phyloP scores from a whole-genome alignment of 2,113 vertebrate species.

The Oceanites oceanicus region DNA sequence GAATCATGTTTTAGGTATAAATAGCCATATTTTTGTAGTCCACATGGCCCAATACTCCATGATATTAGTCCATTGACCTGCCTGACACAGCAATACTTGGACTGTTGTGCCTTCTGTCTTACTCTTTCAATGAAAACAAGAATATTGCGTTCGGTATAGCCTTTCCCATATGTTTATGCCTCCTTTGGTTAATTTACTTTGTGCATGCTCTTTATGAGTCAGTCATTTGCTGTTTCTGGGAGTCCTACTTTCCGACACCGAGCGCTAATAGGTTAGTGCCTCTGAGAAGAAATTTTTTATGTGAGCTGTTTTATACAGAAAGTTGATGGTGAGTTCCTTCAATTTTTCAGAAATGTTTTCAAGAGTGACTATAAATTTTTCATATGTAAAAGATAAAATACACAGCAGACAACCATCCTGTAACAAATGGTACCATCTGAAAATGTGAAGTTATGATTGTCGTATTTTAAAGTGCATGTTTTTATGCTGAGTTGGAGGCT shows the following conservation, averaged over 20 bases:
- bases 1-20: background rate
- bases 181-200: background rate
- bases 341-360: constrained; percentile 32
- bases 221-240: background rate
- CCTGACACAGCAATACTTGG: background rate
- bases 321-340: background rate
- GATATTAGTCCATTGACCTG: background rate
- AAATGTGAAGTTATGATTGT: background rate
- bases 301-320: background rate
- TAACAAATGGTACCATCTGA: background rate
- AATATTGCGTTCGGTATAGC: background rate
- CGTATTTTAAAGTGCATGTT: background rate
- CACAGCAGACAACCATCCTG: background rate
- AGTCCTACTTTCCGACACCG: background rate
- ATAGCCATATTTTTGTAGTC: background rate
- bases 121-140: background rate
- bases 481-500: background rate
- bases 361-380: background rate
- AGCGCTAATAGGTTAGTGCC: background rate
- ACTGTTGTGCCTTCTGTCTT: background rate
- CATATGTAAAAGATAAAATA: background rate
- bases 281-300: background rate
- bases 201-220: background rate
- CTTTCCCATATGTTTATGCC: rapidly evolving
- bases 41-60: background rate